Percentiles rank a stretch among this genome's conserved stretches.
Conservation (phyloP, 35 echinoderm and acorn worm species). For the Amphiura filiformis region DNA sequence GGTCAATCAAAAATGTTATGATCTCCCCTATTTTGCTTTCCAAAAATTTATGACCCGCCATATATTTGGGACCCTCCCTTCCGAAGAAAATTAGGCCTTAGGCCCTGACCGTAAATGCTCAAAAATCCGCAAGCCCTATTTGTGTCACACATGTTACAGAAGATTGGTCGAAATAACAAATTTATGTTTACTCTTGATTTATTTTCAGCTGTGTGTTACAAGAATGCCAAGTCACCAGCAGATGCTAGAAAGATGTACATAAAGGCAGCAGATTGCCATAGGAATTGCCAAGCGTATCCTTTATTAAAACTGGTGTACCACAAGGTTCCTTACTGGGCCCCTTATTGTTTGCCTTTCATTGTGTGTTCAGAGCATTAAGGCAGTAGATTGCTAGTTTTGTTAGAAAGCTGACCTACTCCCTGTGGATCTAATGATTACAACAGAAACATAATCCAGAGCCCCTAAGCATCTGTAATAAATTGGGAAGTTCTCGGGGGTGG, state of each 20-base stretch:
- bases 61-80: too few relatives aligned
- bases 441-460: too few relatives aligned
- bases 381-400: background rate
- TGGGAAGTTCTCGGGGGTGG: too few relatives aligned
- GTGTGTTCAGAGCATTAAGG: background rate
- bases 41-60: too few relatives aligned
- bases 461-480: too few relatives aligned
- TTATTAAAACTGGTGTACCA: background rate
- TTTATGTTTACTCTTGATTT: too few relatives aligned
- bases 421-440: too few relatives aligned
- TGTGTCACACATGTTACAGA: background rate
- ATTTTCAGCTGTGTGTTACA: conserved; percentile 69
- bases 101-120: too few relatives aligned
- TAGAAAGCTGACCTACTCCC: background rate
- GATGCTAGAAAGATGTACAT: conserved; percentile 83
- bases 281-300: conserved; percentile 88
- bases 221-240: conserved; percentile 72
- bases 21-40: too few relatives aligned
- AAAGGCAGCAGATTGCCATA: conserved; percentile 77
- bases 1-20: too few relatives aligned
- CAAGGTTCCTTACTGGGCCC: background rate
- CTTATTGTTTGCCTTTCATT: too few relatives aligned
- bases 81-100: too few relatives aligned
- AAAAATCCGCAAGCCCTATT: background rate
- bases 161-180: background rate